These are phyloP conservation scores for Cephus pulcher DNA, from an alignment of 2,888 invertebrate genomes.

Conservation along the genomic window DNA sequence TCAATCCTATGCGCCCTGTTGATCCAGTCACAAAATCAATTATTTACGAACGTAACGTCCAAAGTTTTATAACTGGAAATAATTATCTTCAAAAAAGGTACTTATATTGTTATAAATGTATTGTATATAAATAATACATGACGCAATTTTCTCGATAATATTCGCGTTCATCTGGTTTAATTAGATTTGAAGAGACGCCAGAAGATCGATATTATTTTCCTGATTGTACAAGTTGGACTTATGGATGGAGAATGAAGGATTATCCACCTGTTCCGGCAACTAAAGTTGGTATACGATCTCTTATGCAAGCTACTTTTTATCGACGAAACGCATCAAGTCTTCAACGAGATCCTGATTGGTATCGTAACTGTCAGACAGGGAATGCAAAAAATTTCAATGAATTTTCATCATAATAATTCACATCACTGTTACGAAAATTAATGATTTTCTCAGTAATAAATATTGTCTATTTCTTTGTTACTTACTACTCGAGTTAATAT, in stretches of 20 bases:
- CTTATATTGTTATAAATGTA: background rate
- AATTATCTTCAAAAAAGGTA: constrained; percentile 55
- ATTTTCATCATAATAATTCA: constrained; percentile 32
- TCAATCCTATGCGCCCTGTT: constrained; percentile 52
- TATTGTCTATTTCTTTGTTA: background rate
- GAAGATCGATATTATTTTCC: constrained; percentile 55
- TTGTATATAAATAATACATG: background rate
- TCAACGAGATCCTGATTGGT: constrained; percentile 46
- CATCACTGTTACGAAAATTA: background rate
- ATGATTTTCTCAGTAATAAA: background rate
- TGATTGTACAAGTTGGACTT: constrained; percentile 55
- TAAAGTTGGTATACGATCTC: constrained; percentile 35
- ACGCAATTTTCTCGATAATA: background rate
- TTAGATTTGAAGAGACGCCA: constrained; percentile 45
- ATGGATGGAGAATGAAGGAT: constrained; percentile 56
- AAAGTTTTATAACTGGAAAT: constrained; percentile 46
- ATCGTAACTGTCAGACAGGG: constrained; percentile 36
- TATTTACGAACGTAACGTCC: constrained; percentile 43
- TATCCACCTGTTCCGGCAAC: constrained; percentile 34
- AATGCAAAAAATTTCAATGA: constrained; percentile 48
- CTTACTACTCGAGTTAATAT: background rate
- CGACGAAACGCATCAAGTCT: constrained; percentile 46
- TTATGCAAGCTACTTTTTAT: constrained; percentile 48
- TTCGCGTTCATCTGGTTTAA: background rate
- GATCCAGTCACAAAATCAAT: constrained; percentile 39